phyloP scores from a whole-genome alignment of 1,140 invertebrate genomes.

The Caenorhabditis tropicalis region DNA sequence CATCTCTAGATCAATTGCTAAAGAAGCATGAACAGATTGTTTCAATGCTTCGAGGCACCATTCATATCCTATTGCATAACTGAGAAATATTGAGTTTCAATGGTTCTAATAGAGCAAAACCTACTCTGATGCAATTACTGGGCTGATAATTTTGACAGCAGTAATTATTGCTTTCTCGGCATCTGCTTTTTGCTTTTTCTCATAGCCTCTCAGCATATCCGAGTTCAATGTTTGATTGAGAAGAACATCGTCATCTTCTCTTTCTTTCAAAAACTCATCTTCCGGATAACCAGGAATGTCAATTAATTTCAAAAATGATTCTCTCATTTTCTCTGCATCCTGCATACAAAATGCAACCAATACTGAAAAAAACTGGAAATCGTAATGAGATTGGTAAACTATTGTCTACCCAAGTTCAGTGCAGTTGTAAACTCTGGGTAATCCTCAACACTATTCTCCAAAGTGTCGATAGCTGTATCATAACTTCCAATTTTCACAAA shows the following conservation, averaged over 20 bases:
- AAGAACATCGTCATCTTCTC: constrained; percentile 80
- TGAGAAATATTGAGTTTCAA: constrained; percentile 76
- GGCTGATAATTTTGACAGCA: constrained; percentile 89
- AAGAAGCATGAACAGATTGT: constrained; percentile 79
- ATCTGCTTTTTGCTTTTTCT: constrained; percentile 79
- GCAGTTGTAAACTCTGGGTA: constrained; percentile 86
- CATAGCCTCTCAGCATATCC: constrained; percentile 82
- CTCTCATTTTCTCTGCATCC: constrained; percentile 92
- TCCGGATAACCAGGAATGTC: constrained; percentile 77
- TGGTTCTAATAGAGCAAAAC: neutral
- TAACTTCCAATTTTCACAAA: constrained; percentile 95
- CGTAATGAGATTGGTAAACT: neutral
- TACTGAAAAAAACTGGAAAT: constrained; percentile 75
- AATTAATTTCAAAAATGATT: constrained; percentile 86
- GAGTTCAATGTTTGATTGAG: constrained; percentile 79
- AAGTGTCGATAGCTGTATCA: constrained; percentile 90
- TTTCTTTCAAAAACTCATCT: constrained; percentile 78
- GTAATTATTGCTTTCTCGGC: constrained; percentile 86
- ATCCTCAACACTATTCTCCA: constrained; percentile 97
- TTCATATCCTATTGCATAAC: constrained; percentile 76
- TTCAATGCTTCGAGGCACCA: constrained; percentile 79
- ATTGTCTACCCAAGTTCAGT: constrained; percentile 82
- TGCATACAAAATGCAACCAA: constrained; percentile 90
- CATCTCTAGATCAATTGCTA: constrained; percentile 89
- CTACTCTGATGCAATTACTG: constrained; percentile 77